Base-by-base conservation (phyloP, 2,113 vertebrate genomes). In the Gulo gulo region DNA sequence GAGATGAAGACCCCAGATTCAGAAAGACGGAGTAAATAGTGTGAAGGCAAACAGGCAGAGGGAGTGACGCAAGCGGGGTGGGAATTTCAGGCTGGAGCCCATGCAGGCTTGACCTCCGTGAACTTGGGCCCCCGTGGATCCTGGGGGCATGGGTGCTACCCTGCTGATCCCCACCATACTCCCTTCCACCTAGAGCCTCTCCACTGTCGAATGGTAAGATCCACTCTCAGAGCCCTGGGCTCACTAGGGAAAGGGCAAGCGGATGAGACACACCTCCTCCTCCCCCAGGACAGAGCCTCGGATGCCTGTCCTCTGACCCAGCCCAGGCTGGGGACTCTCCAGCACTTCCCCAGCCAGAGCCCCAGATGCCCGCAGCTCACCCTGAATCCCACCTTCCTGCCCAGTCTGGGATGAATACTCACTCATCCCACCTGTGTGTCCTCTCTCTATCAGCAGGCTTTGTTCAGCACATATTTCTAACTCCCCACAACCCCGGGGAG, bases 361-460 rank as follows among this genome's bases (percentile, higher is more conserved):
- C n/a, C 63, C 21, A 16, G 69, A 50, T 4, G 5, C 39, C 50
- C 21, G 0, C 4, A n/a, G 36, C 73, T 52, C 61, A 31, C 74
- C 79, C 36, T 4, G 5, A 26, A 55, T 86, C 34, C 23, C 26
- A 18, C 2, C 16, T 73, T 76, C 79, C 65, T 52, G 24, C 9
- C 80, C 50, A 39, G 34, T 73, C 55, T 74, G 23, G 39, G 29
- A 42, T 29, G 73, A 29, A 16, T 29, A 29, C 24, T 45, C 24
- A 29, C 18, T 29, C 20, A 10, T 20, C 52, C 71, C 52, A 2
- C 0, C 1, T 24, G 9, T 13, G 0, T 0, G 13, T n/a, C 67
- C 29, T 26, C 26, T 63, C 36, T 57, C 69, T n/a, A 57, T 65
- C 52, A 2, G 16, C 0, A 31, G 52, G 20, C 24, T 92, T 29